Evolutionary conservation across 1,140 invertebrate genomes (phyloP).

Genomic region (honey bee (Apis mellifera)): Amel_HAv3.1 CM009941.2:5885001-5885500

Average conservation of each 20-base stretch:
- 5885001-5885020: slow-evolving; percentile 58
- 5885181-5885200: slow-evolving; percentile 67
- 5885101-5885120: slow-evolving; percentile 64
- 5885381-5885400: neutral
- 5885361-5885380: neutral
- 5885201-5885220: slow-evolving; percentile 70
- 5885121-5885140: slow-evolving; percentile 70
- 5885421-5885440: neutral
- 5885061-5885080: slow-evolving; percentile 48
- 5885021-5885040: neutral
- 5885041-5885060: neutral
- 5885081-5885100: slow-evolving; percentile 66
- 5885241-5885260: slow-evolving; percentile 45
- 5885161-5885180: slow-evolving; percentile 55
- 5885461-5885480: too few relatives aligned
- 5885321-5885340: slow-evolving; percentile 50
- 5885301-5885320: slow-evolving; percentile 57
- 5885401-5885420: neutral
- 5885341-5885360: slow-evolving; percentile 54
- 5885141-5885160: slow-evolving; percentile 74
- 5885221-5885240: slow-evolving; percentile 54
- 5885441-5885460: too few relatives aligned
- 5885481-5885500: too few relatives aligned
- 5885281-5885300: slow-evolving; percentile 59
- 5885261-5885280: slow-evolving; percentile 61